A percentile compares a stretch with the other conserved stretches of the same genome.
These are phyloP conservation scores for Guaruba guarouba DNA, from an alignment of 2,113 vertebrate genomes.

Conservation along the genomic window DNA sequence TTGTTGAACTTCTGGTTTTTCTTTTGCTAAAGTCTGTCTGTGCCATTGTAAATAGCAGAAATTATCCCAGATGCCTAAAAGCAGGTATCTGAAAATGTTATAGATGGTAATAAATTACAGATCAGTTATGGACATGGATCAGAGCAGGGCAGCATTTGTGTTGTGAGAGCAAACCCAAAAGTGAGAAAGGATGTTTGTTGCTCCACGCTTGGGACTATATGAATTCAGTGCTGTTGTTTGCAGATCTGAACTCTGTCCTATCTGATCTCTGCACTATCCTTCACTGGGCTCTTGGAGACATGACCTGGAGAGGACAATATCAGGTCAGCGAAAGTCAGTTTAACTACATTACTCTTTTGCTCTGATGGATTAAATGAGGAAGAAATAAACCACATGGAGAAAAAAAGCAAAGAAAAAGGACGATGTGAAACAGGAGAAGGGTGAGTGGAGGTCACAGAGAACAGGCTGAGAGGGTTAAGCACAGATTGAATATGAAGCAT, in stretches of 20 bases:
- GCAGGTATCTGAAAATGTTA: neutral
- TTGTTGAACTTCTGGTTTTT: neutral
- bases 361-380: neutral
- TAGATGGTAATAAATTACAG: neutral
- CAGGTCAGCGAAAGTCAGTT: neutral
- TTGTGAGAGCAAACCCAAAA: neutral
- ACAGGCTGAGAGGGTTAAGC: neutral
- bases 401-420: neutral
- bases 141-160: neutral
- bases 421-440: neutral
- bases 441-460: neutral
- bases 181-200: neutral
- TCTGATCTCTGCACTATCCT: neutral
- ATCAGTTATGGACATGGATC: neutral
- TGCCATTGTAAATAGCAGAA: neutral
- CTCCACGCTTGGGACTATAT: rapidly evolving
- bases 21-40: neutral
- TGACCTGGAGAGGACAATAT: neutral
- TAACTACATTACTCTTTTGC: neutral
- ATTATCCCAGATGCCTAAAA: neutral
- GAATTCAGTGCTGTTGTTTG: neutral
- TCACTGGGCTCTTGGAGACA: neutral
- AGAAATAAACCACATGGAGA: neutral
- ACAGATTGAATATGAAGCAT: neutral
- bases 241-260: neutral